phyloP scores from a whole-genome alignment of 2,888 invertebrate species.

The Oxycera nigricornis region DNA sequence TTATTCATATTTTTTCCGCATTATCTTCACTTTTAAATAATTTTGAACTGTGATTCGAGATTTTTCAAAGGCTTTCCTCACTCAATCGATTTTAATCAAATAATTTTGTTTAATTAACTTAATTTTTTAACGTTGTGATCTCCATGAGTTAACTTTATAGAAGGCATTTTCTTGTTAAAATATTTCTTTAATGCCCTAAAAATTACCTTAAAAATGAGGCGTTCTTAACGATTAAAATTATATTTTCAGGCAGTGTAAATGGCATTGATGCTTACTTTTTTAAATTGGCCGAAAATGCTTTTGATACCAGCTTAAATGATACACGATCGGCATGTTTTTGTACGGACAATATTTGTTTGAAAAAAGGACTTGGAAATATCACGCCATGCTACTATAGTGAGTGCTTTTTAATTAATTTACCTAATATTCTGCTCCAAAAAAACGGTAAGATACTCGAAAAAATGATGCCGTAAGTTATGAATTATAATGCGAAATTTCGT shows the following conservation, averaged over 20 bases:
- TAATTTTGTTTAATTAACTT: background rate
- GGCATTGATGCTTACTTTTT: slow-evolving; percentile 71
- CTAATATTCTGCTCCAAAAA: background rate
- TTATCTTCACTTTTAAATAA: no score
- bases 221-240: no score
- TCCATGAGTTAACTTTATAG: no score
- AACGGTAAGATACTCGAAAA: no score
- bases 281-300: slow-evolving; percentile 67
- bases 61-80: background rate
- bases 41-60: no score
- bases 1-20: no score
- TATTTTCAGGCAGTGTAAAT: slow-evolving; percentile 53
- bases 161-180: no score
- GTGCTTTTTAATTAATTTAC: slow-evolving; percentile 49
- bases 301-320: slow-evolving; percentile 65
- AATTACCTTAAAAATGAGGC: no score
- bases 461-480: no score
- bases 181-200: no score
- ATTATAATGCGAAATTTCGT: no score
- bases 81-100: background rate
- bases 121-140: no score
- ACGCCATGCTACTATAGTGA: slow-evolving; percentile 77
- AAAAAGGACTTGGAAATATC: slow-evolving; percentile 71
- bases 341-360: slow-evolving; percentile 63
- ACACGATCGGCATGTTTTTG: slow-evolving; percentile 73